phyloP scores from a whole-genome alignment of 2,113 vertebrate species.

The Meles meles region DNA sequence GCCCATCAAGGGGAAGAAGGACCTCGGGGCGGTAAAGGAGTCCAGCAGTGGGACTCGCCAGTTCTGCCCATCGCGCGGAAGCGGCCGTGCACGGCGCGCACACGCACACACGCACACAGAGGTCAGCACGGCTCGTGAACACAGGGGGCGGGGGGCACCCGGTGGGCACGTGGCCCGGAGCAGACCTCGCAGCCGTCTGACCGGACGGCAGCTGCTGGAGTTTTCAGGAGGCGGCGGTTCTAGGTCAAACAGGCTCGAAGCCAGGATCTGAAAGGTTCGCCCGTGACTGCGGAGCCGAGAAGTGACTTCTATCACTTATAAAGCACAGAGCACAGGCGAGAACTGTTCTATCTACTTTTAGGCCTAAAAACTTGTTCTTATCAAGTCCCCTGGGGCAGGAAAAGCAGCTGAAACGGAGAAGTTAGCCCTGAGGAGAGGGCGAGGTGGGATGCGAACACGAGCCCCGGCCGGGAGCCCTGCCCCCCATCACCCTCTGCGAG shows the following conservation, averaged over 20 bases:
- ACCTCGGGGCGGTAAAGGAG: fast-evolving
- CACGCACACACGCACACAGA: fast-evolving
- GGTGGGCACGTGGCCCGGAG: fast-evolving
- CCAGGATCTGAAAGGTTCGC: neutral
- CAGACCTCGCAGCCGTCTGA: neutral
- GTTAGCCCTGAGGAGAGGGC: fast-evolving
- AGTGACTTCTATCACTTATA: neutral
- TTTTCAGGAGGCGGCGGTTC: neutral
- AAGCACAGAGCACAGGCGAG: neutral
- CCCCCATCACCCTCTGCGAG: fast-evolving
- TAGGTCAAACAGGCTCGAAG: neutral
- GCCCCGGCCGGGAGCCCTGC: neutral
- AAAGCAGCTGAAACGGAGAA: neutral
- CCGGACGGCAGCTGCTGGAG: fast-evolving
- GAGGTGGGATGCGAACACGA: neutral
- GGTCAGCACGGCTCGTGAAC: neutral
- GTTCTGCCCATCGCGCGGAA: fast-evolving
- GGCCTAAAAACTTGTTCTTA: neutral
- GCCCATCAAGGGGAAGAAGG: fast-evolving
- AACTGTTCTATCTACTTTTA: too few relatives aligned
- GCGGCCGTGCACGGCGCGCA: neutral
- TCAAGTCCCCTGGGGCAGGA: neutral
- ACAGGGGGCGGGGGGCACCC: neutral
- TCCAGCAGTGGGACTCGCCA: too few relatives aligned
- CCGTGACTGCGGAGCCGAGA: fast-evolving